These are phyloP conservation scores for Poecilia latipinna DNA, from an alignment of 2,113 vertebrate species.

Conservation along the genomic window DNA sequence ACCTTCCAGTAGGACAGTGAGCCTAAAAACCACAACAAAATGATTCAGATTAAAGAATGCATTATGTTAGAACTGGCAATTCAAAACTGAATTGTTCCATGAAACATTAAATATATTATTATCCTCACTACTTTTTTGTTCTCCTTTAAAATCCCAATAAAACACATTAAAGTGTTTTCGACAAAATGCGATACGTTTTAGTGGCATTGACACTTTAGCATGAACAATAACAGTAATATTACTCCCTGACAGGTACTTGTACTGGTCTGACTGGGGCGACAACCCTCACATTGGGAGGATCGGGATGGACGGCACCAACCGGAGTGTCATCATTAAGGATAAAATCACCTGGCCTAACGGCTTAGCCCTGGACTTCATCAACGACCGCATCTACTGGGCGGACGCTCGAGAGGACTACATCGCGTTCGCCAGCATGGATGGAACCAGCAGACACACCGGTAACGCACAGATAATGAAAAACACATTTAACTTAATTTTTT, in stretches of 20 bases:
- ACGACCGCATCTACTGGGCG: slow-evolving; percentile 96
- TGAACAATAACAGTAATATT: neutral
- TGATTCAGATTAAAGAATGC: no score
- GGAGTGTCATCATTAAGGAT: slow-evolving; percentile 90
- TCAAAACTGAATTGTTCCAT: no score
- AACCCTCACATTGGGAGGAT: slow-evolving; percentile 94
- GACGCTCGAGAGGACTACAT: slow-evolving; percentile 97
- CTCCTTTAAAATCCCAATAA: no score
- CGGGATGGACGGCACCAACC: slow-evolving; percentile 94
- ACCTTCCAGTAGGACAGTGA: no score
- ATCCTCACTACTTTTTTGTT: neutral
- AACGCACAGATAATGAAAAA: slow-evolving; percentile 8
- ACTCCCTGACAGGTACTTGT: slow-evolving; percentile 85
- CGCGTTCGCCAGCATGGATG: slow-evolving; percentile 94
- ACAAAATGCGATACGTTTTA: no score
- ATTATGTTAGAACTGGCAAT: no score
- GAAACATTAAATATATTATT: no score
- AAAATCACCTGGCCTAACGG: slow-evolving; percentile 98
- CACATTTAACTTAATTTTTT: neutral
- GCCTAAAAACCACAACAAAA: no score
- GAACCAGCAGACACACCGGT: slow-evolving; percentile 91
- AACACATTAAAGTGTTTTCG: no score
- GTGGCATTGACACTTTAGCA: no score
- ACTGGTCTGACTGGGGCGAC: slow-evolving; percentile 99
- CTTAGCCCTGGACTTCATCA: slow-evolving; percentile 95